Base-by-base conservation (phyloP, 2,888 invertebrate genomes). In the Neoscelio sp. region DNA sequence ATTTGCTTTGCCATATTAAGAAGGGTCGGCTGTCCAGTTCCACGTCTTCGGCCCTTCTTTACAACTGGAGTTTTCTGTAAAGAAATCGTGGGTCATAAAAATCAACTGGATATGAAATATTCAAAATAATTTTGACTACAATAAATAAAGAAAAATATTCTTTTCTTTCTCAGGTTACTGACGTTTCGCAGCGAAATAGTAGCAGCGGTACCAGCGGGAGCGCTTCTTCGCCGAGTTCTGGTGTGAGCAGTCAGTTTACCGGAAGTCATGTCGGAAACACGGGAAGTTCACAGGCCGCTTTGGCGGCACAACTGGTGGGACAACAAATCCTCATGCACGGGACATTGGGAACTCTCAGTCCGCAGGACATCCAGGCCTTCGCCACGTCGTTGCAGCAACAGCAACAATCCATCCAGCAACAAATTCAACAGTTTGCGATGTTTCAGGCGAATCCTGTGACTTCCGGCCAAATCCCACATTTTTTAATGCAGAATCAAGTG, bases 401-500 rank as follows among this genome's bases (percentile, higher is more conserved):
- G 73, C 94, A 94, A 73, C 94, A 94, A 79, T 92, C 92, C 82
- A 88, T 94, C 38, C 94, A 94, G 82, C 93, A 94, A 83, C 92
- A 92, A 75, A 87, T 94, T 65, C 94, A 94, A 84, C 94, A 94
- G 84, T 92, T 94, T 84, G 93, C 94, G 1, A 75, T 75, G 23
- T 60, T 75, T 17, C 65, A 74, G 23, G 58, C 67, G 6, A 60
- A 23, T n/a, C 46, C 73, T n/a, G 89, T n/a, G n/a, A n/a, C 92
- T 67, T 90, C 91, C 26, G 89, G 91, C 23, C 91, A 92, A 83
- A 86, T 92, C 68, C 91, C 92, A 15, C 95, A 95, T 88, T 95
- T 95, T 87, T 94, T 95, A 89, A 91, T 96, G 62, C 95, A 95
- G 89, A 95, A 95, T 90, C 95, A 94, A 93, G 94, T 94, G 87